A percentile compares a stretch with the other conserved stretches of the same genome.
Conservation (phyloP, 2,888 invertebrate genomes). For the Stenichneumon culpator region DNA sequence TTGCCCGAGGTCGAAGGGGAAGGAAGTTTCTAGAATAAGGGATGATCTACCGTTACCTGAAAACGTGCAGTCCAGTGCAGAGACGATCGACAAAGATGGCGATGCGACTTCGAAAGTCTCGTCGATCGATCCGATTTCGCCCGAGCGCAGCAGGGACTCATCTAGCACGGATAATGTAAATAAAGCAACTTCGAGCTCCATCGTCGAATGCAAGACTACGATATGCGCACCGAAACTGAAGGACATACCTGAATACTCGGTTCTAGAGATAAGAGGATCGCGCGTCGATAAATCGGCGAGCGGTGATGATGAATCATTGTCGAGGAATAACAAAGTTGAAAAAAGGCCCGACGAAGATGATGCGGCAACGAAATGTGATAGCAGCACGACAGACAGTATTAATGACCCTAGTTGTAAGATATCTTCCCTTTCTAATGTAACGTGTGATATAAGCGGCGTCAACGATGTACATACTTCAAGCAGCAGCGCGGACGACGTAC, state of each 20-base stretch:
- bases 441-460: constrained; percentile 75
- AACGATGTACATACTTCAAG: constrained; percentile 70
- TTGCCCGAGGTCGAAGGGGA: constrained; percentile 7
- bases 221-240: constrained; percentile 75
- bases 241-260: constrained; percentile 76
- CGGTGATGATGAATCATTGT: constrained; percentile 15
- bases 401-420: constrained; percentile 80
- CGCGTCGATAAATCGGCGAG: constrained; percentile 43
- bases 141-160: constrained; percentile 46
- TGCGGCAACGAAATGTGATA: constrained; percentile 77
- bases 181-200: constrained; percentile 65
- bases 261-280: constrained; percentile 72
- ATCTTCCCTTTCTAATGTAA: constrained; percentile 75
- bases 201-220: constrained; percentile 69
- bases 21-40: constrained; percentile 63
- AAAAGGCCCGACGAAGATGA: constrained; percentile 20
- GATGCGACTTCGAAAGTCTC: constrained; percentile 53
- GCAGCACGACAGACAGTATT: constrained; percentile 80
- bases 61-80: constrained; percentile 72
- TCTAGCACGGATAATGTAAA: constrained; percentile 68
- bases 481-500: constrained; percentile 63
- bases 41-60: constrained; percentile 75
- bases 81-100: constrained; percentile 65
- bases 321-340: constrained; percentile 19
- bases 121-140: not conserved